Evolutionary conservation across 2,113 vertebrate species (phyloP).

Genomic region (Hippoglossus stenolepis): DNA sequence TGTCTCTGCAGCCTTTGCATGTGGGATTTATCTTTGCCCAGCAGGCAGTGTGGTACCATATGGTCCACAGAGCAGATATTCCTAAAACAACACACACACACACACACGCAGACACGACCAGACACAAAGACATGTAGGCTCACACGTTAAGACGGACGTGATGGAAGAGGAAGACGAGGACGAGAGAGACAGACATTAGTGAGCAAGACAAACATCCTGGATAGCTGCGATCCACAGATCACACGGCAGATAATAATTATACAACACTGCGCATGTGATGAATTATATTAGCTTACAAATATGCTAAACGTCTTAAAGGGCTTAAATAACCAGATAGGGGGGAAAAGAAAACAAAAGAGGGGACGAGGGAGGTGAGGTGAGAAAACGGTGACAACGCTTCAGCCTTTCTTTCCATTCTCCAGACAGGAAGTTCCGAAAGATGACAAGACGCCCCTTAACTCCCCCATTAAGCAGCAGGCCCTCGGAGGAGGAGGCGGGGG

Average conservation of each 20-base stretch:
- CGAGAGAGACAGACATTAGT: conserved; percentile 40
- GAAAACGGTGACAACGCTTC: not conserved
- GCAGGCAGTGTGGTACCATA: conserved; percentile 76
- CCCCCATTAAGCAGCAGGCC: conserved; percentile 48
- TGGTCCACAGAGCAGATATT: conserved; percentile 71
- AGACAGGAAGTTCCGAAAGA: conserved; percentile 50
- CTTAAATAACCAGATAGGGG: conserved; percentile 5
- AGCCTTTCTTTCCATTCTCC: conserved; percentile 18
- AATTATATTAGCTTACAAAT: not conserved
- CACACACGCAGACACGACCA: not conserved
- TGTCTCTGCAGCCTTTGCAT: conserved; percentile 63
- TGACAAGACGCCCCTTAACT: conserved; percentile 41
- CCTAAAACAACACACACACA: conserved; percentile 53
- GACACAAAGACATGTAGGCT: conserved; percentile 20
- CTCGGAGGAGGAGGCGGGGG: conserved; percentile 13
- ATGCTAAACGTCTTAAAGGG: conserved; percentile 12
- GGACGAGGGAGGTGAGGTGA: not conserved
- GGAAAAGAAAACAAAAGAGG: not conserved
- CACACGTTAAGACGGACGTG: conserved; percentile 2
- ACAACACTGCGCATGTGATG: conserved; percentile 21
- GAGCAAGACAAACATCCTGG: conserved; percentile 37
- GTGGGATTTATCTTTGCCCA: conserved; percentile 78
- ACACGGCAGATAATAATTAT: conserved; percentile 53
- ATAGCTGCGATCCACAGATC: conserved; percentile 47
- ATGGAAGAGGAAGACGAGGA: conserved; percentile 33